A percentile compares a stretch with the other conserved stretches of the same genome.
Conservation (phyloP, 1,140 invertebrate genomes). For the Ceratina calcarata region DNA sequence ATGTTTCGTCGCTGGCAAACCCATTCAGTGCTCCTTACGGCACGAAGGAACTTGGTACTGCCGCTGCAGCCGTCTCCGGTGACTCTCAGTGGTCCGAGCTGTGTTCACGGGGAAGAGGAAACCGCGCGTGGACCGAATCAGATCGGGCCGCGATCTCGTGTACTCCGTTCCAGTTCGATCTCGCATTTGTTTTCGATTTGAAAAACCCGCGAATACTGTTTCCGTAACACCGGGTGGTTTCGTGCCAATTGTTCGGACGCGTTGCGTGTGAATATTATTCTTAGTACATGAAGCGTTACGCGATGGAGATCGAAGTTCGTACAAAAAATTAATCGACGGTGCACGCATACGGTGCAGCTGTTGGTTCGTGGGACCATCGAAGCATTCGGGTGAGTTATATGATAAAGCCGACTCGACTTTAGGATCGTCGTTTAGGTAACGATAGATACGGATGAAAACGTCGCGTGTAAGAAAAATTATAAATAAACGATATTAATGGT, state of each 20-base stretch:
- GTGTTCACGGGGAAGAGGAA: background rate
- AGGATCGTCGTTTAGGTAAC: background rate
- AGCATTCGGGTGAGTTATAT: conserved; percentile 35
- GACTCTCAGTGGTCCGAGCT: background rate
- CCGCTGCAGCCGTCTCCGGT: conserved; percentile 12
- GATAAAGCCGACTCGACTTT: background rate
- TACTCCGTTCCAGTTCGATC: background rate
- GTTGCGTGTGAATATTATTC: conserved; percentile 1
- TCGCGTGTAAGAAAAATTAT: too few species aligned
- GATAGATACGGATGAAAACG: background rate
- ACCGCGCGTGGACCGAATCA: background rate
- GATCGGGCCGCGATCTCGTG: background rate
- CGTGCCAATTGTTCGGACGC: background rate
- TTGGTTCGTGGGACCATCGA: conserved; percentile 5
- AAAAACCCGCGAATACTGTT: background rate
- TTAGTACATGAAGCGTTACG: background rate
- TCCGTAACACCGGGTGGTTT: background rate
- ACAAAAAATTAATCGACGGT: background rate
- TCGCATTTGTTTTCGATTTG: background rate
- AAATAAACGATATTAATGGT: background rate
- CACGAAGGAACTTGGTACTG: conserved; percentile 57
- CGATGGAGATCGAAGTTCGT: background rate
- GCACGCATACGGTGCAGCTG: background rate
- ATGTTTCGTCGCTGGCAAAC: conserved; percentile 62
- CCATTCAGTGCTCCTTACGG: conserved; percentile 65